Conservation (phyloP, 2,888 invertebrate genomes). For the Stomorhina lunata region DNA sequence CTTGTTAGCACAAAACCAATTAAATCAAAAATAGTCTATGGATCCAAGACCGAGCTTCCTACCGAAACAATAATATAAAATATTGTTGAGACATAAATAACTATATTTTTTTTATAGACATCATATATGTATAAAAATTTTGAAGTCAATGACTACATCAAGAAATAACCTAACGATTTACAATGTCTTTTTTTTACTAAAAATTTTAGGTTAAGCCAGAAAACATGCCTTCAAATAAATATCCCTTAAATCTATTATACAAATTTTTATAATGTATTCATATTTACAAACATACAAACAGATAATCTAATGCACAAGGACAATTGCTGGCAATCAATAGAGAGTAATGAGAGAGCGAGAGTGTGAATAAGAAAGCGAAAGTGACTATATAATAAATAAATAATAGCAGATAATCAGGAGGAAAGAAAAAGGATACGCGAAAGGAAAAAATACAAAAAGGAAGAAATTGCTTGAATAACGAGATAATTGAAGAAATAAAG, state of each 20-base stretch:
- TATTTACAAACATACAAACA: no score
- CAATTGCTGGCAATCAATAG: conserved; percentile 58
- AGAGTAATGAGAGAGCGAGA: conserved; percentile 43
- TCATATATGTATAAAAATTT: no score
- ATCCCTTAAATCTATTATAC: neutral
- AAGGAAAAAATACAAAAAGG: neutral
- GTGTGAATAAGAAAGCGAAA: neutral
- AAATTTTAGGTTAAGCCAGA: neutral
- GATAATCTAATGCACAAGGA: conserved; percentile 59
- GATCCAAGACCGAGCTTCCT: no score
- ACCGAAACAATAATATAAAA: no score
- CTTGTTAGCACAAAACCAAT: no score
- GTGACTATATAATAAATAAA: conserved; percentile 18
- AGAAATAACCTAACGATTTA: no score
- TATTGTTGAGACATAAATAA: no score
- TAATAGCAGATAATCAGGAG: conserved; percentile 38
- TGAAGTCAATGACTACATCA: no score
- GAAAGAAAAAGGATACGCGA: neutral
- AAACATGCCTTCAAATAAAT: neutral
- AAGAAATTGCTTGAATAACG: conserved; percentile 43
- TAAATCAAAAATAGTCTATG: no score
- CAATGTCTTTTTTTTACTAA: neutral
- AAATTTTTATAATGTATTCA: neutral
- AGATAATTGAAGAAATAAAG: conserved; percentile 36
- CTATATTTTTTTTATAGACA: no score